Percentiles rank a stretch among this genome's conserved stretches.
phyloP scores from a whole-genome alignment of 1,140 invertebrate genomes.

The Neodiprion lecontei region DNA sequence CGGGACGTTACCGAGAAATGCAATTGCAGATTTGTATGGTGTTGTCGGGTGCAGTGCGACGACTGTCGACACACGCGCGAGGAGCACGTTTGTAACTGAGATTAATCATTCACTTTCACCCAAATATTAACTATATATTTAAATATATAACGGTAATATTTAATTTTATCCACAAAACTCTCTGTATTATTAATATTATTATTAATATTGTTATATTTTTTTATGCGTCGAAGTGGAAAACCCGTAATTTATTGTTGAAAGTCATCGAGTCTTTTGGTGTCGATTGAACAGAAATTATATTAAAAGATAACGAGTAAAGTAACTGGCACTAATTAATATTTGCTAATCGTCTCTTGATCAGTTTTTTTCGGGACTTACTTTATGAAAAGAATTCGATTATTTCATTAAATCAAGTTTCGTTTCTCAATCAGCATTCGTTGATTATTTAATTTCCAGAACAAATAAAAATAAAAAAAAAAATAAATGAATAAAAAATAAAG shows the following conservation, averaged over 20 bases:
- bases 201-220: background rate
- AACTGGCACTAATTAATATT: background rate
- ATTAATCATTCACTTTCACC: background rate
- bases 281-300: too few relatives aligned
- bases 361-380: too few relatives aligned
- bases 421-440: too few relatives aligned
- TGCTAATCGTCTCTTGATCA: background rate
- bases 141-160: background rate
- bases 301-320: too few relatives aligned
- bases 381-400: too few relatives aligned
- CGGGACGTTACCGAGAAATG: slow-evolving; percentile 89
- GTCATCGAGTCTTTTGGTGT: too few relatives aligned
- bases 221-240: background rate
- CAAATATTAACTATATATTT: background rate
- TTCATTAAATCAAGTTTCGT: too few relatives aligned
- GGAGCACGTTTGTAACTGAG: slow-evolving; percentile 86
- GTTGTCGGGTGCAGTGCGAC: slow-evolving; percentile 89
- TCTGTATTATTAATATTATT: background rate
- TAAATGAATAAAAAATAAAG: too few relatives aligned
- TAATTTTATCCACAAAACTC: background rate
- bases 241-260: too few relatives aligned
- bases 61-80: slow-evolving; percentile 80
- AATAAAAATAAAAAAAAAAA: too few relatives aligned
- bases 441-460: too few relatives aligned
- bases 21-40: slow-evolving; percentile 93